Evolutionary conservation across 2,888 invertebrate genomes (phyloP).

Genomic region (Cetonia aurata): DNA sequence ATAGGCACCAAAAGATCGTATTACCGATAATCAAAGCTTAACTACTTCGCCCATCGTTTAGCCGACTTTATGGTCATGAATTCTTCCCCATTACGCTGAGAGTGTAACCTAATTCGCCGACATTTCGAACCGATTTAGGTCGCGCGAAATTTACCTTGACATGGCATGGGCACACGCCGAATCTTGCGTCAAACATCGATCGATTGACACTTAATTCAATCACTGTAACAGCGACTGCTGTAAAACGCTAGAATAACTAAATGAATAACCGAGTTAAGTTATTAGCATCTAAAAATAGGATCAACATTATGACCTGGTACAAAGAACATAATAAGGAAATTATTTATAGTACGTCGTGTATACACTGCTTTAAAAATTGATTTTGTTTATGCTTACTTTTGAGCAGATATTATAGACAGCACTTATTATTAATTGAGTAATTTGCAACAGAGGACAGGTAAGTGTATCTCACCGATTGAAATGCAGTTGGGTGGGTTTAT

Average conservation of each 20-base stretch:
- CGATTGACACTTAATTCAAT: conserved; percentile 32
- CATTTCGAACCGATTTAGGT: neutral
- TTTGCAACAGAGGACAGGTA: too few relatives aligned
- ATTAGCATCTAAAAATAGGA: conserved; percentile 28
- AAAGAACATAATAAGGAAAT: conserved; percentile 29
- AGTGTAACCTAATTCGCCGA: conserved; percentile 3
- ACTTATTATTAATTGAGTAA: too few relatives aligned
- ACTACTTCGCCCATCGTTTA: conserved; percentile 3
- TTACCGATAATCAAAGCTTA: conserved; percentile 22
- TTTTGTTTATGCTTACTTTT: conserved; percentile 13
- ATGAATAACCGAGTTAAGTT: conserved; percentile 2
- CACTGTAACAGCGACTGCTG: conserved; percentile 6
- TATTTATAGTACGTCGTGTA: conserved; percentile 22
- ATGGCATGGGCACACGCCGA: neutral
- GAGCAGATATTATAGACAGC: too few relatives aligned
- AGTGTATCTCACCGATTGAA: too few relatives aligned
- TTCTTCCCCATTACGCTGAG: conserved; percentile 1
- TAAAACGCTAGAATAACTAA: conserved; percentile 9
- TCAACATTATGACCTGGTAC: conserved; percentile 5
- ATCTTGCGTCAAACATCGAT: conserved; percentile 32
- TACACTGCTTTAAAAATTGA: conserved; percentile 1
- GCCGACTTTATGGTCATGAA: neutral
- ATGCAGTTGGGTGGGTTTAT: too few relatives aligned
- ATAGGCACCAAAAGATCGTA: conserved; percentile 3
- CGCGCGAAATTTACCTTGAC: conserved; percentile 28